These are phyloP conservation scores for Steromphala cineraria DNA, from an alignment of 2,888 invertebrate species.

Conservation along the genomic window DNA sequence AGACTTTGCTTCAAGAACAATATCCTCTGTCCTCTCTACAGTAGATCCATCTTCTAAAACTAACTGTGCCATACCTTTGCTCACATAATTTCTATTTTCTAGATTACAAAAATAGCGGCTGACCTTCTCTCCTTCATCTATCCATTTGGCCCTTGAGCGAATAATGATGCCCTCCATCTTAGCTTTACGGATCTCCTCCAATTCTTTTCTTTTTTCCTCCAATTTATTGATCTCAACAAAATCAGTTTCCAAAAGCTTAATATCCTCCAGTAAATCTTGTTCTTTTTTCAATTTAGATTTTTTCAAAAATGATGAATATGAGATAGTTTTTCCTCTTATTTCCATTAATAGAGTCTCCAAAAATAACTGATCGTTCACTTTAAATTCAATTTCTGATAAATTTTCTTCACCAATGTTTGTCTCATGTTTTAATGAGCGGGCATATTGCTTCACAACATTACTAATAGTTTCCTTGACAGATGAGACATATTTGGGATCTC, in stretches of 20 bases:
- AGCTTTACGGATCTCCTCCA: neutral
- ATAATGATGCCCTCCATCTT: neutral
- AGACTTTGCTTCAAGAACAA: neutral
- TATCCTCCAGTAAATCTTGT: neutral
- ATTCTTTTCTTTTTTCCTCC: neutral
- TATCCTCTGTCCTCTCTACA: neutral
- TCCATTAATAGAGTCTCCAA: conserved; percentile 13
- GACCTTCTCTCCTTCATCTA: conserved; percentile 19
- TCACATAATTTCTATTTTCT: neutral
- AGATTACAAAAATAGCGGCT: conserved; percentile 11
- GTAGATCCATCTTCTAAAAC: neutral
- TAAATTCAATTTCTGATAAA: too few species aligned
- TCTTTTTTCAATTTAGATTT: neutral
- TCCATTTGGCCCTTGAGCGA: conserved; percentile 10
- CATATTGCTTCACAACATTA: neutral
- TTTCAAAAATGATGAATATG: conserved; percentile 9
- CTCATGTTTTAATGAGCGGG: neutral
- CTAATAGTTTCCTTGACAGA: neutral
- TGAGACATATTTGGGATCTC: conserved; percentile 2
- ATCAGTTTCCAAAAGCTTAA: neutral
- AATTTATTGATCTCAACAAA: neutral
- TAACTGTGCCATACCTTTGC: neutral
- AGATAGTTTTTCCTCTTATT: conserved; percentile 28
- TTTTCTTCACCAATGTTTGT: neutral
- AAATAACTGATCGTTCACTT: conserved; percentile 4